These are phyloP conservation scores for Tenebrio molitor DNA, from an alignment of 1,140 invertebrate species.

Conservation along the genomic window DNA sequence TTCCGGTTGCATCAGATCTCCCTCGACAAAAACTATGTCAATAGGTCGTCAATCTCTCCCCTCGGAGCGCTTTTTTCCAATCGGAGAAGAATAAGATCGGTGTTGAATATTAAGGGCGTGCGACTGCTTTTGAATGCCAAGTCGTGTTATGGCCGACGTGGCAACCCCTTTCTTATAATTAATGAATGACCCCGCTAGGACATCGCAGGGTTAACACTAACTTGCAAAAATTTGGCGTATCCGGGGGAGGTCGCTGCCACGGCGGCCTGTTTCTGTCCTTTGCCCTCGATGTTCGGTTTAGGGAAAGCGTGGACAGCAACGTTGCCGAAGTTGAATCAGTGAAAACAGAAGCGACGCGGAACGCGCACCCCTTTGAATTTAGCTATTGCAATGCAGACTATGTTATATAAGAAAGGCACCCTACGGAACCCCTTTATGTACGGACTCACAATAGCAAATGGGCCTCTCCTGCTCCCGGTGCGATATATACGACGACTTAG, in stretches of 20 bases:
- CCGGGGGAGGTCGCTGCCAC: not conserved
- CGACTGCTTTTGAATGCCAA: slow-evolving; percentile 39
- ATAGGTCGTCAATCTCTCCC: not conserved
- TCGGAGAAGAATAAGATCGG: slow-evolving; percentile 17
- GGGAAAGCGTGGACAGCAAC: slow-evolving; percentile 3
- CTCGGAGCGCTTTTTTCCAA: not conserved
- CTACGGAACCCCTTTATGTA: slow-evolving; percentile 50
- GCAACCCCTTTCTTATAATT: slow-evolving; percentile 52
- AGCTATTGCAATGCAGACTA: slow-evolving; percentile 51
- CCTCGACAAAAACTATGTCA: slow-evolving; percentile 12
- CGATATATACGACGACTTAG: not conserved
- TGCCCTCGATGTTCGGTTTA: not conserved
- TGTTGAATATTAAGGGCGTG: slow-evolving; percentile 9
- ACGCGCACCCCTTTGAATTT: slow-evolving; percentile 49
- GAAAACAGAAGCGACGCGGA: slow-evolving; percentile 27
- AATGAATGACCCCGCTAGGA: slow-evolving; percentile 53
- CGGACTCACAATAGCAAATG: slow-evolving; percentile 49
- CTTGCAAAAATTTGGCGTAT: slow-evolving; percentile 45
- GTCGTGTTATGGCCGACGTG: slow-evolving; percentile 43
- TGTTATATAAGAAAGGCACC: slow-evolving; percentile 50
- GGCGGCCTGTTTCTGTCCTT: slow-evolving; percentile 15
- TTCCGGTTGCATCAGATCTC: too few species aligned
- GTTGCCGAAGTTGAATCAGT: slow-evolving; percentile 4
- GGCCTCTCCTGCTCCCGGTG: slow-evolving; percentile 5
- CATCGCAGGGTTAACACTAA: slow-evolving; percentile 44